Percentiles rank a stretch among this genome's conserved stretches.
These are phyloP conservation scores for Otolemur crassicaudatus DNA, from an alignment of 2,797 vertebrate species.

Conservation along the genomic window DNA sequence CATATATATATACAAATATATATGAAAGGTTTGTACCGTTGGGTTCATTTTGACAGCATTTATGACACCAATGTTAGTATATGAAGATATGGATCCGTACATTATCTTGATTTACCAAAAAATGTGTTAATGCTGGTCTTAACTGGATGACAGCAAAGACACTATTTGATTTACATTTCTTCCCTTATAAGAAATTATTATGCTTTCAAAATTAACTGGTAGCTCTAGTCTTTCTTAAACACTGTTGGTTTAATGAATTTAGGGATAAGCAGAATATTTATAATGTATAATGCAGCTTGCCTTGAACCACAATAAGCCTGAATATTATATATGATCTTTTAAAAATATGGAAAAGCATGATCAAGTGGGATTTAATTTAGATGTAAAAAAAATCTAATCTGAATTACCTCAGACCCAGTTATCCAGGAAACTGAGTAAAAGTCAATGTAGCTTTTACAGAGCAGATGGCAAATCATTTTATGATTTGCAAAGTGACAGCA, in stretches of 20 bases:
- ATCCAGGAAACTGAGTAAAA: background rate
- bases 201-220: background rate
- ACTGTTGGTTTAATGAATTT: background rate
- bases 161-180: background rate
- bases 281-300: background rate
- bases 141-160: background rate
- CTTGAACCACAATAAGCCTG: background rate
- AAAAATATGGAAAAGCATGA: background rate
- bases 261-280: background rate
- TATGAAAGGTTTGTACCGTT: background rate
- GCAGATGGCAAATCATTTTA: background rate
- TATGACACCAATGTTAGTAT: background rate
- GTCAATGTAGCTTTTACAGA: background rate
- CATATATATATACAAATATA: no score
- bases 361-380: conserved; percentile 56
- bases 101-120: conserved; percentile 17
- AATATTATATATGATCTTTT: conserved; percentile 44
- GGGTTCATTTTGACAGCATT: background rate
- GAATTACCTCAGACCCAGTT: background rate
- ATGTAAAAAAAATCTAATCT: background rate
- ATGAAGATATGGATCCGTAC: background rate
- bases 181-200: background rate
- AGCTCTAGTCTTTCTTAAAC: background rate
- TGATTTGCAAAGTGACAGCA: background rate
- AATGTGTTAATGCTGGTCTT: background rate